Percentiles rank a stretch among this genome's conserved stretches.
These are phyloP conservation scores for Reinhardtius hippoglossoides DNA, from an alignment of 2,113 vertebrate genomes.

Conservation along the genomic window DNA sequence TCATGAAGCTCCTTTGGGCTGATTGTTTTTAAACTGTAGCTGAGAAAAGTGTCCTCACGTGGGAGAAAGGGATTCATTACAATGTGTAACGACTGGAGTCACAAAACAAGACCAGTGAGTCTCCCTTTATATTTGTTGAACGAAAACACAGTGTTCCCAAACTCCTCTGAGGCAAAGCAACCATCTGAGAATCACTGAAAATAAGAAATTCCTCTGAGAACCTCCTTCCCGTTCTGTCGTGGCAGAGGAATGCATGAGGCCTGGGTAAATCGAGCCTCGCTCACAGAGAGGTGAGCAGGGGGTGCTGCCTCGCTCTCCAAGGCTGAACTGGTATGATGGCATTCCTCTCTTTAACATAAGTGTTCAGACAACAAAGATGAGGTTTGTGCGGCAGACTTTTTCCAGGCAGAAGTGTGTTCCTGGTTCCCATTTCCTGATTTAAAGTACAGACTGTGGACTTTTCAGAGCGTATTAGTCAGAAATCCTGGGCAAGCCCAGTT, in stretches of 20 bases:
- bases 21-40: neutral
- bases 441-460: slow-evolving; percentile 24
- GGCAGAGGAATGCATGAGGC: slow-evolving; percentile 66
- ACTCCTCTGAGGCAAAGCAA: slow-evolving; percentile 34
- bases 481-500: slow-evolving; percentile 11
- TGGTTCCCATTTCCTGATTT: slow-evolving; percentile 42
- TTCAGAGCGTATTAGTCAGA: slow-evolving; percentile 32
- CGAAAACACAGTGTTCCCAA: slow-evolving; percentile 39
- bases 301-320: slow-evolving; percentile 37
- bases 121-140: slow-evolving; percentile 14
- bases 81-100: slow-evolving; percentile 7
- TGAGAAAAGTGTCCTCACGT: neutral
- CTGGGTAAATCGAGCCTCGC: slow-evolving; percentile 55
- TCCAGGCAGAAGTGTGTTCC: slow-evolving; percentile 47
- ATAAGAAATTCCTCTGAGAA: slow-evolving; percentile 56
- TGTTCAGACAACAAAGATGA: slow-evolving; percentile 59
- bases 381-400: slow-evolving; percentile 41
- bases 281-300: slow-evolving; percentile 58
- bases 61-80: neutral
- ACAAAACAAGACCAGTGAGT: slow-evolving; percentile 11
- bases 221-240: slow-evolving; percentile 51
- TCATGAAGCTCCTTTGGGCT: neutral
- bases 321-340: slow-evolving; percentile 67
- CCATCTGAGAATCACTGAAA: slow-evolving; percentile 54
- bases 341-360: slow-evolving; percentile 64